Base-by-base conservation (phyloP, 2,797 vertebrate genomes). In the Chrysocyon brachyurus region DNA sequence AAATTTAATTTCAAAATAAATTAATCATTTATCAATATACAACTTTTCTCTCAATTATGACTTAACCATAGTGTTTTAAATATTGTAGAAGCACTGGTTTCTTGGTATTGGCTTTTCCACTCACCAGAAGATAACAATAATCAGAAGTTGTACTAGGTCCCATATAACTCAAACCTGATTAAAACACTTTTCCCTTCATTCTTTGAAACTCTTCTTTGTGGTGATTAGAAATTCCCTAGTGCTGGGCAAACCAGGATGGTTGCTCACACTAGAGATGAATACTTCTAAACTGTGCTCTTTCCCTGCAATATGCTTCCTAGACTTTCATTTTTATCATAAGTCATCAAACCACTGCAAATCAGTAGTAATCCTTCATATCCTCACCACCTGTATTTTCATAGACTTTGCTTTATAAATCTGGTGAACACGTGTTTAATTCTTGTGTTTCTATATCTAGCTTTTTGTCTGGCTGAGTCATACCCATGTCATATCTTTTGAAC, bases 41-140 rank as follows among this genome's bases (percentile, higher is more conserved):
- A 77, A 1, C 5, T 46, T 40, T 57, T 6, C 5, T 17, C 24
- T 82, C 72, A 33, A 77, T 61, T 70, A 46, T 26, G 33, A 46
- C 12, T 57, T 83, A 72, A 33, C 12, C 7, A 11, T 52, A 49
- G 16, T 93, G 15, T 2, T 52, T n/a, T 59, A 28, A 84, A 19
- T 84, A n/a, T 40, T 56, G 14, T 19, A 57, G 28, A 21, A 63
- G 2, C 26, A 72, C 28, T 0, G 15, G 5, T 12, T n/a, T 64
- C 2, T 0, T 57, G 12, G 2, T 16, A 0, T 63, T 75, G 66
- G 1, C 52, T 66, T 86, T n/a, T 1, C 11, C 16, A 70, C 12
- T 61, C 40, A n/a, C 11, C 12, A 22, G 36, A 75, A 75, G 40
- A 12, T 28, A 40, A 12, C 3, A 17, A 90, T 12, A 72, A 72